Evolutionary conservation across 64 coral and sea anemone species (phyloP).

Genomic region (Montipora sp.): DNA sequence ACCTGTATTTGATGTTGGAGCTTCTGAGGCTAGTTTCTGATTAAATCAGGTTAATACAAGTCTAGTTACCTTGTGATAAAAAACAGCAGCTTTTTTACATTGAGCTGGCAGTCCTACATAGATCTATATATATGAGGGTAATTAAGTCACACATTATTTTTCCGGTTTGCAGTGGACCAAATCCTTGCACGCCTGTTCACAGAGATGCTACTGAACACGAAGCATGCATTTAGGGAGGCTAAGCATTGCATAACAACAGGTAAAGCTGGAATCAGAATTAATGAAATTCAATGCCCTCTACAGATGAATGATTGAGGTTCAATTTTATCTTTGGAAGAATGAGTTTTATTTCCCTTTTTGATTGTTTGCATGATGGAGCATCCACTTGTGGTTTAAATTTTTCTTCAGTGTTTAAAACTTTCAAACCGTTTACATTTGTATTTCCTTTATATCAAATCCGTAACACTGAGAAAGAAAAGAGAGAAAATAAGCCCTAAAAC

Average conservation of each 20-base stretch:
- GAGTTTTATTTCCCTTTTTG: no score
- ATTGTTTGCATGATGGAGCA: no score
- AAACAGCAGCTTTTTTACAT: no score
- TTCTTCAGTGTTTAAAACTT: not conserved
- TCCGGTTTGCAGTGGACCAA: constrained; percentile 7
- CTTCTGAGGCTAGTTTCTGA: no score
- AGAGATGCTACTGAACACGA: constrained; percentile 7
- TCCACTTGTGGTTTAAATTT: no score
- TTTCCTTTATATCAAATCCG: not conserved
- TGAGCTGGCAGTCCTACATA: not conserved
- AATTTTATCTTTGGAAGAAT: no score
- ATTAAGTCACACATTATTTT: not conserved
- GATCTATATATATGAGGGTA: not conserved
- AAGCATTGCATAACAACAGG: no score
- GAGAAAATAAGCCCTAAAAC: not conserved
- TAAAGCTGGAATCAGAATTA: no score
- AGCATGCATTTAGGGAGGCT: not conserved
- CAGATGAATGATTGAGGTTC: no score
- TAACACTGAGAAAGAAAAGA: not conserved
- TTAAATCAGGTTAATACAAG: no score
- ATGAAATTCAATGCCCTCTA: not conserved
- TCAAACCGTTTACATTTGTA: not conserved
- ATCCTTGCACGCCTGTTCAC: constrained; percentile 8
- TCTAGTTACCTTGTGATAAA: no score
- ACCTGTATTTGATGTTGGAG: not conserved